A percentile compares a stretch with the other conserved stretches of the same genome.
Conservation (phyloP, 2,797 vertebrate species). For the Channallabes apus region DNA sequence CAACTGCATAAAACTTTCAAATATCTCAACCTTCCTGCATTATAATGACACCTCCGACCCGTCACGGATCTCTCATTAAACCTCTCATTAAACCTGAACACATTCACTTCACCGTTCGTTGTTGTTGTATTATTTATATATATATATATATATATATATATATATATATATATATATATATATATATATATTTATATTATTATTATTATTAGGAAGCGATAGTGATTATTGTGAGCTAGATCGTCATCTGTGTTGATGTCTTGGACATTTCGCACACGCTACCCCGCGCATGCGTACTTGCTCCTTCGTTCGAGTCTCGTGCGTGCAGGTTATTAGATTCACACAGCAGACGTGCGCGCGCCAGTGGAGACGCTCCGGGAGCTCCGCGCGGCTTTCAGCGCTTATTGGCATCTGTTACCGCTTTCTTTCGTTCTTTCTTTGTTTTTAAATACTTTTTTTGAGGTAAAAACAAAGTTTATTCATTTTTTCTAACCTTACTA, state of each 20-base stretch:
- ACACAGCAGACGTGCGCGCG: not conserved
- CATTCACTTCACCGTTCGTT: not conserved
- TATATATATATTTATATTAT: too few relatives aligned
- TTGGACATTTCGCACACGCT: not conserved
- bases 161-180: too few relatives aligned
- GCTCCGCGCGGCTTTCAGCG: not conserved
- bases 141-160: too few relatives aligned
- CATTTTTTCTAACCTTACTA: not conserved
- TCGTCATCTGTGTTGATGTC: not conserved
- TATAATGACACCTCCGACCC: not conserved
- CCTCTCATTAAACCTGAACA: not conserved
- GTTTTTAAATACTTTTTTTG: too few relatives aligned
- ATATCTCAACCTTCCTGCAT: not conserved
- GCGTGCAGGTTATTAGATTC: slow-evolving; percentile 9
- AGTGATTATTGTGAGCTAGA: not conserved
- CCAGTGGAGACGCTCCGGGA: not conserved
- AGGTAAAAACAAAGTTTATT: too few relatives aligned
- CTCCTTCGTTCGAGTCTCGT: not conserved
- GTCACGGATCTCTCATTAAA: not conserved
- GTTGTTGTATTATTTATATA: too few relatives aligned
- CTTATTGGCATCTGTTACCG: too few relatives aligned
- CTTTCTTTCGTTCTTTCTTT: not conserved
- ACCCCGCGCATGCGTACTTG: not conserved
- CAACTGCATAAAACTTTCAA: not conserved
- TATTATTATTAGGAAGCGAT: not conserved